phyloP scores from a whole-genome alignment of 2,888 invertebrate species.

The Leucophenga maculata region DNA sequence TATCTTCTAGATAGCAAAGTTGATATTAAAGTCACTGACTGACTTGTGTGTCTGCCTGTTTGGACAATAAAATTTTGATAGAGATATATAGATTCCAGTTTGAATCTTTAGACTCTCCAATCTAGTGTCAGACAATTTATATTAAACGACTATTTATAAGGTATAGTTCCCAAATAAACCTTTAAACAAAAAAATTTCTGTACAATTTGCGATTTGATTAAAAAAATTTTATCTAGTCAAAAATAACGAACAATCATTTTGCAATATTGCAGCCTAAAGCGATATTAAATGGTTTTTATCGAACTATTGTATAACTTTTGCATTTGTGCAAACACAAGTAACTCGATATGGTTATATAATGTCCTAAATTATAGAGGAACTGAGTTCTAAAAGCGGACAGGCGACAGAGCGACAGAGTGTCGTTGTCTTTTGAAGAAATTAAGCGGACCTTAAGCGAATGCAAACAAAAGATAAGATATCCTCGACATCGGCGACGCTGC shows the following conservation, averaged over 20 bases:
- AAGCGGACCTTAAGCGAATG: conserved; percentile 57
- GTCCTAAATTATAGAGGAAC: conserved; percentile 63
- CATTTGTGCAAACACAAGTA: conserved; percentile 49
- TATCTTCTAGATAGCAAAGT: too few species aligned
- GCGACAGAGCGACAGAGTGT: background rate
- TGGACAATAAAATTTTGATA: too few species aligned
- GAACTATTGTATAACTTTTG: conserved; percentile 34
- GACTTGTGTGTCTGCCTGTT: too few species aligned
- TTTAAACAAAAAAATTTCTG: too few species aligned
- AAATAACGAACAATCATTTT: conserved; percentile 1
- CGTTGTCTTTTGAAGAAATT: conserved; percentile 38
- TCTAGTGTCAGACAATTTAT: too few species aligned
- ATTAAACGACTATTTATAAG: too few species aligned
- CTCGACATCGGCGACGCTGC: conserved; percentile 44
- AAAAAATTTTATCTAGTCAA: background rate
- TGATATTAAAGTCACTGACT: too few species aligned
- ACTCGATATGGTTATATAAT: conserved; percentile 61
- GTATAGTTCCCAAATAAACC: too few species aligned
- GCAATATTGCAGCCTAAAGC: conserved; percentile 14
- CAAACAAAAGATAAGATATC: conserved; percentile 69
- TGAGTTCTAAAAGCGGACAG: conserved; percentile 53
- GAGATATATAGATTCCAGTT: too few species aligned
- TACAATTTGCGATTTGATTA: too few species aligned
- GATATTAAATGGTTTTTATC: conserved; percentile 41
- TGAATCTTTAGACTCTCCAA: too few species aligned